Conservation (phyloP, 2,888 invertebrate genomes). For the Oxyscelio sp. region DNA sequence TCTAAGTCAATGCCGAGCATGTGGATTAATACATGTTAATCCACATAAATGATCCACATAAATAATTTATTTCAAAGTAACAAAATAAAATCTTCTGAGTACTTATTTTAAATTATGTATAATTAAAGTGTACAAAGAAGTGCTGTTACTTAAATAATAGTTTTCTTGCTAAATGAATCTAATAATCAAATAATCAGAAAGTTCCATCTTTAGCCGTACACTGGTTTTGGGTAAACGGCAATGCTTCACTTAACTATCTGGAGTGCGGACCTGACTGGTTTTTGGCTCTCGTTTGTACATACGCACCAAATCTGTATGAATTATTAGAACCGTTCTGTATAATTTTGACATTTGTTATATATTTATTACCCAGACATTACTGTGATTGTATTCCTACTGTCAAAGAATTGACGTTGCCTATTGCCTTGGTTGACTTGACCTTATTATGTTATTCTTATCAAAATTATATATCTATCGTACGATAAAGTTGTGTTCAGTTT, state of each 20-base stretch:
- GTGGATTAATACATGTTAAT: too few relatives aligned
- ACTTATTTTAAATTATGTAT: too few relatives aligned
- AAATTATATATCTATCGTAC: conserved; percentile 12
- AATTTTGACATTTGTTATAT: conserved; percentile 18
- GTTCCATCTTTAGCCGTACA: conserved; percentile 40
- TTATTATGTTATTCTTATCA: conserved; percentile 37
- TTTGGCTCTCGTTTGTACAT: conserved; percentile 52
- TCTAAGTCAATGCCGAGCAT: too few relatives aligned
- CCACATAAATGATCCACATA: too few relatives aligned
- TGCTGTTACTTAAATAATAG: too few relatives aligned
- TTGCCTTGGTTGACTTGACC: conserved; percentile 30
- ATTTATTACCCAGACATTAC: conserved; percentile 12
- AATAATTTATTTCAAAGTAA: too few relatives aligned
- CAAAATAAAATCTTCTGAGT: too few relatives aligned
- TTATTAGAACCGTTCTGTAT: conserved; percentile 21
- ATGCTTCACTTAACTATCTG: conserved; percentile 77
- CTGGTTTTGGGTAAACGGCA: conserved; percentile 74
- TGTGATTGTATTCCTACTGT: conserved; percentile 26
- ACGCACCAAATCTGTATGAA: conserved; percentile 33
- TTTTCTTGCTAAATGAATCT: neutral
- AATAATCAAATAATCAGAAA: conserved; percentile 15
- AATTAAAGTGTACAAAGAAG: too few relatives aligned
- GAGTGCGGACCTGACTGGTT: conserved; percentile 83
- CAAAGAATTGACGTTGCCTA: conserved; percentile 15
- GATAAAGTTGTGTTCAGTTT: conserved; percentile 44